Evolutionary conservation across 1,140 invertebrate genomes (phyloP), one percentile per base, ranked within the genome.

Genomic region (Stratiolaelaps scimitus): DNA sequence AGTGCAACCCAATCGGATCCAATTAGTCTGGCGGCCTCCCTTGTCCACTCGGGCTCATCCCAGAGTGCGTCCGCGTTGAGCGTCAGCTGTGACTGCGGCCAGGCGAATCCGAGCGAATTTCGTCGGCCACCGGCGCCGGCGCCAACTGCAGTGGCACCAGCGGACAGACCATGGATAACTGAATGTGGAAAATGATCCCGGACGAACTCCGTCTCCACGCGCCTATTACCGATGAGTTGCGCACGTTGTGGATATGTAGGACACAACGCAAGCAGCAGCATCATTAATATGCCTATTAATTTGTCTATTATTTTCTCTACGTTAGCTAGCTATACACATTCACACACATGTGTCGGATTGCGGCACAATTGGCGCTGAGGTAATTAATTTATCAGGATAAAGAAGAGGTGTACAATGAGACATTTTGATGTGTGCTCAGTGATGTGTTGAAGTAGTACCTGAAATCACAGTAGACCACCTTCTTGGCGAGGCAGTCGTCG

Each of bases 401-500:
- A n/a, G n/a, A n/a, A n/a, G n/a, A n/a, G n/a, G n/a, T n/a, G n/a
- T n/a, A n/a, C n/a, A n/a, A n/a, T n/a, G n/a, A n/a, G n/a, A n/a
- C n/a, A n/a, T n/a, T n/a, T n/a, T n/a, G n/a, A n/a, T n/a, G n/a
- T n/a, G n/a, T n/a, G n/a, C n/a, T n/a, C n/a, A n/a, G n/a, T n/a
- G n/a, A n/a, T 68, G 13, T 20, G 65, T 47, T 2, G 7, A 1
- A 69, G 28, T 10, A n/a, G 17, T n/a, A 60, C 53, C 64, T n/a
- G 13, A 65, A 68, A 69, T 26, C 43, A 60, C 23, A 71, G 43
- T 67, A 10, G 48, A 70, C 68, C 60, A 78, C 77, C 71, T 76
- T 77, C 64, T 75, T 78, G 44, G 73, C 69, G 23, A 79, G 70
- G 69, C 78, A 79, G 67, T 79, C 75, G 71, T 78, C 75, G 10